Evolutionary conservation across 1,140 invertebrate species (phyloP), one percentile per base, ranked within the genome.

Genomic region (Drosophila simulans): DNA sequence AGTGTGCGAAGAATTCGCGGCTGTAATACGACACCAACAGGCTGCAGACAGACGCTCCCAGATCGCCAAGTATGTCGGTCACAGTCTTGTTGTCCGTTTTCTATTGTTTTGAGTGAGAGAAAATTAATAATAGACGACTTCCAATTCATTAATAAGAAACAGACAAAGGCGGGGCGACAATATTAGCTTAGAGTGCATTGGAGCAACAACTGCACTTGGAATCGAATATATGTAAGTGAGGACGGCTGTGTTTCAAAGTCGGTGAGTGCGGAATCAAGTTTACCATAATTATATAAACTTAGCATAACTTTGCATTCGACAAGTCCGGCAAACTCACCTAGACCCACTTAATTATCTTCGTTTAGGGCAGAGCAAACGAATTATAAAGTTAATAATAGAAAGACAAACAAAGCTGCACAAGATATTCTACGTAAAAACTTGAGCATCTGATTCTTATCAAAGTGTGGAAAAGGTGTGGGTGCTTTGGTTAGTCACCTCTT

Each of bases 331-430:
- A 35, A 17, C 55, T 64, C 45, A 71, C 80, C 75, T 82, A 82
- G 83, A 88, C 79, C 75, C 65, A 79, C 46, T 56, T 83, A 64
- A 71, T 88, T 82, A 88, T 88, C 82, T 86, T 79, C 5, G 60
- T 74, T 84, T 63, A 45, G 56, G 56, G 46, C 34, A 57, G 63
- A 77, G 48, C 57, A 45, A 35, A 66, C 37, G 31, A 42, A 63
- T 55, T 45, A 63, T 37, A 39, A 71, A 39, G 45, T 62, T 53
- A 66, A 62, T 71, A 69, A 70, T 49, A 66, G 25, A 70, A 79
- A 55, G 52, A 56, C 64, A 88, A 82, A 88, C 59, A 79, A 62
- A 57, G 43, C 56, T 39, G 17, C 39, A 43, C 25, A 39, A 56
- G 58, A 51, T 54, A 20, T 52, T 46, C 25, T 51, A 35, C 35